Evolutionary conservation across 2,113 vertebrate species (phyloP).

Genomic region (Bettongia penicillata): DNA sequence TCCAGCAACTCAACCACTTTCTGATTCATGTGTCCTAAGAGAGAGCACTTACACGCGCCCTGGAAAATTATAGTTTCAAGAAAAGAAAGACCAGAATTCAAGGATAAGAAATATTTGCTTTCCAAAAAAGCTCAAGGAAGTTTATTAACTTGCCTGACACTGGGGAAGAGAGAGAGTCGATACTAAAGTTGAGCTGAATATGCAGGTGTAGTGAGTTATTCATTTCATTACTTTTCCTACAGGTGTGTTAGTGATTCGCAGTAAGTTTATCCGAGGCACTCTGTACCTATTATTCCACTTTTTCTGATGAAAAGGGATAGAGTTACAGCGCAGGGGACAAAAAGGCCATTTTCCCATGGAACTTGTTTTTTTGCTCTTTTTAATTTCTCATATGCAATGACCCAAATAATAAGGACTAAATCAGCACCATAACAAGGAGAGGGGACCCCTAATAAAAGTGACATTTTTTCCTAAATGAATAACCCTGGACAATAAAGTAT

Average conservation of each 20-base stretch:
- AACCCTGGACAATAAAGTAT: not conserved
- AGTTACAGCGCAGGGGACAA: slow-evolving; percentile 9
- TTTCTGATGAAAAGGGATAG: not conserved
- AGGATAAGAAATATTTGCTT: not conserved
- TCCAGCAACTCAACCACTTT: not conserved
- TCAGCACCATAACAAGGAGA: not conserved
- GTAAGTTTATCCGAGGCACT: not conserved
- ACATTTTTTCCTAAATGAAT: slow-evolving; percentile 23
- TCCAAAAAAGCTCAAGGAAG: slow-evolving; percentile 6
- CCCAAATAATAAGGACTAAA: slow-evolving; percentile 1
- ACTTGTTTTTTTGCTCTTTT: not conserved
- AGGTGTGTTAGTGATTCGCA: not conserved
- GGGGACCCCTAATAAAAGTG: not conserved
- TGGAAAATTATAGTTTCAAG: slow-evolving; percentile 35
- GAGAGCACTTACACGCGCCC: not conserved
- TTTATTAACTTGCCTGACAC: not conserved
- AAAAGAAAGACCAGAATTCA: slow-evolving; percentile 42
- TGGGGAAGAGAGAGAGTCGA: not conserved
- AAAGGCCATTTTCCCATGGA: not conserved
- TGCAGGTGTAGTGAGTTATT: not conserved
- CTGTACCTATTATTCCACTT: not conserved
- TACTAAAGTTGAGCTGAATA: not conserved
- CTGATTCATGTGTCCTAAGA: slow-evolving; percentile 11
- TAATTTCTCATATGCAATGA: not conserved
- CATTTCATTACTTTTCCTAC: not conserved